phyloP scores from a whole-genome alignment of 1,140 invertebrate species.

The Drosophila obscura region DNA sequence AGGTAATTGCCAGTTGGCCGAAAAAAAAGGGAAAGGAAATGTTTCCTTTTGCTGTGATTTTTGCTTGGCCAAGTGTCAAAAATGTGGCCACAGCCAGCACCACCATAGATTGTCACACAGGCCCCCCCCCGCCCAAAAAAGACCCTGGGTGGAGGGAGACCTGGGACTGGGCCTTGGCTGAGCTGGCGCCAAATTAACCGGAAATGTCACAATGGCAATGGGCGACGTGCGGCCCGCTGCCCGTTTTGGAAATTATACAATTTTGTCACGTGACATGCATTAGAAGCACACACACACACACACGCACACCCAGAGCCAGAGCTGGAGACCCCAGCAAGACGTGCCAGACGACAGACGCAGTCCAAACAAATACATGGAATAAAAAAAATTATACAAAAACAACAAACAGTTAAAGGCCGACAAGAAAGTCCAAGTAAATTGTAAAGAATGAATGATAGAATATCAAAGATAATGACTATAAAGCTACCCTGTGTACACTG shows the following conservation, averaged over 20 bases:
- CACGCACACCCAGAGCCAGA: slow-evolving; percentile 13
- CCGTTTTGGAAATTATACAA: slow-evolving; percentile 79
- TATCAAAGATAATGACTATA: slow-evolving; percentile 13
- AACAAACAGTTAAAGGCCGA: slow-evolving; percentile 73
- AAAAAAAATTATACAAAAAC: slow-evolving; percentile 29
- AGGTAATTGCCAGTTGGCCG: slow-evolving; percentile 75
- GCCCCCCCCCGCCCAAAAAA: not conserved
- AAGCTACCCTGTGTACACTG: slow-evolving; percentile 19
- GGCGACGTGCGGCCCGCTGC: slow-evolving; percentile 78
- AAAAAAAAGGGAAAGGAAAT: slow-evolving; percentile 72
- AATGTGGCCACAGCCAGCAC: slow-evolving; percentile 31
- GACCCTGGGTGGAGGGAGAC: slow-evolving; percentile 7
- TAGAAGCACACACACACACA: slow-evolving; percentile 57
- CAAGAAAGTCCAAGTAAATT: slow-evolving; percentile 56
- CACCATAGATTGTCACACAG: no score
- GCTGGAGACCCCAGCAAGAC: slow-evolving; percentile 33
- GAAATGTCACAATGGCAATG: slow-evolving; percentile 82
- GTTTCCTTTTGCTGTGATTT: slow-evolving; percentile 63
- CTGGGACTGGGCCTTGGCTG: slow-evolving; percentile 48
- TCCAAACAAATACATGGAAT: slow-evolving; percentile 23
- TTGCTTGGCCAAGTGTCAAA: slow-evolving; percentile 78
- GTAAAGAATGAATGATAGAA: slow-evolving; percentile 11
- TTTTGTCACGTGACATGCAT: slow-evolving; percentile 82
- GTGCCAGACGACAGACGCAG: slow-evolving; percentile 58
- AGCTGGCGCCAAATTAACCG: slow-evolving; percentile 81